Percentiles rank a stretch among this genome's conserved stretches.
Evolutionary conservation across 2,888 invertebrate genomes (phyloP).

Genomic region (Agrotis puta): DNA sequence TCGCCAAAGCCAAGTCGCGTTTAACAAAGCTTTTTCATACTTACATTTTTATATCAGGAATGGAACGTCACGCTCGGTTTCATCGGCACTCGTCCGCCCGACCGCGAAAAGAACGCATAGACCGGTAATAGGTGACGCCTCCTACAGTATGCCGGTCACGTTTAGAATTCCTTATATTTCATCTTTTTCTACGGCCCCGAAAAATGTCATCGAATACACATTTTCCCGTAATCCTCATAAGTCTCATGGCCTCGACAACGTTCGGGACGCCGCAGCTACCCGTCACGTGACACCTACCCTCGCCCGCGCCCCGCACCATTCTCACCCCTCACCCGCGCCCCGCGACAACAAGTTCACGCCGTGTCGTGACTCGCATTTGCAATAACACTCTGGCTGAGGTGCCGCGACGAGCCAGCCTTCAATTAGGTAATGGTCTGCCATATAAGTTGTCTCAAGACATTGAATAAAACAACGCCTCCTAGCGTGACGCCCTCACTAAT

Average conservation of each 20-base stretch:
- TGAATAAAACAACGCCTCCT: slow-evolving; percentile 65
- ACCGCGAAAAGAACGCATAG: slow-evolving; percentile 88
- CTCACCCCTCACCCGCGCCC: slow-evolving; percentile 43
- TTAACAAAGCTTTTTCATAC: slow-evolving; percentile 91
- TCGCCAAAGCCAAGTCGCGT: slow-evolving; percentile 88
- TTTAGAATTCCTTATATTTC: slow-evolving; percentile 91
- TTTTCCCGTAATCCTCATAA: slow-evolving; percentile 91
- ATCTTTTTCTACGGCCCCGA: slow-evolving; percentile 90
- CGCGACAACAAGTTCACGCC: slow-evolving; percentile 82
- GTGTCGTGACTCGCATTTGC: slow-evolving; percentile 84
- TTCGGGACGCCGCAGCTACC: slow-evolving; percentile 74
- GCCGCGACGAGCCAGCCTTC: slow-evolving; percentile 75
- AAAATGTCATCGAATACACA: slow-evolving; percentile 91
- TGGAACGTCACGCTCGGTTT: slow-evolving; percentile 90
- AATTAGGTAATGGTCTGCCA: slow-evolving; percentile 77
- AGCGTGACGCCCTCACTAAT: slow-evolving; percentile 61
- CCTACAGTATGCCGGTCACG: slow-evolving; percentile 88
- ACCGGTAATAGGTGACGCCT: slow-evolving; percentile 89
- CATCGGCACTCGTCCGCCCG: slow-evolving; percentile 86
- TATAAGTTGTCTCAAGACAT: slow-evolving; percentile 74
- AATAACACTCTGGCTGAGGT: slow-evolving; percentile 75
- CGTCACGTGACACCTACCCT: slow-evolving; percentile 74
- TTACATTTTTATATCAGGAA: slow-evolving; percentile 90
- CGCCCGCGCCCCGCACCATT: slow-evolving; percentile 49
- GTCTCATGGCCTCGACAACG: slow-evolving; percentile 86